Conservation (phyloP, 2,888 invertebrate genomes). For the Parthenolecanium corni region DNA sequence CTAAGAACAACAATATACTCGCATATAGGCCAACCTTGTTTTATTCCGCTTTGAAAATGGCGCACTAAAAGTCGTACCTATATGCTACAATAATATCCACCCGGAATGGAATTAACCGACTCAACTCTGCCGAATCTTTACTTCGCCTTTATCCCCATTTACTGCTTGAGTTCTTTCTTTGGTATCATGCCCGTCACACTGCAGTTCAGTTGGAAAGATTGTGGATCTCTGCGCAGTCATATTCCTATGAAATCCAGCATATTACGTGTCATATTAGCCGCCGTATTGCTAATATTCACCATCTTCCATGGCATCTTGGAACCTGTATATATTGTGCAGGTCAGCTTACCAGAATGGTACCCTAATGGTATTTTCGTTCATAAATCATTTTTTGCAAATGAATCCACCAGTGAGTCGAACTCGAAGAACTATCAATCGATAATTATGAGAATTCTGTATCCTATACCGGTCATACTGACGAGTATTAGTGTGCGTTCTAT, state of each 20-base stretch:
- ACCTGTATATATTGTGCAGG: constrained; percentile 30
- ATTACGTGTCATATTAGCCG: neutral
- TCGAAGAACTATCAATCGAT: constrained; percentile 27
- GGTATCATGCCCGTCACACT: constrained; percentile 31
- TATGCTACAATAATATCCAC: too few relatives aligned
- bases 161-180: constrained; percentile 28
- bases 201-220: constrained; percentile 3
- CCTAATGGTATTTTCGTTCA: constrained; percentile 14
- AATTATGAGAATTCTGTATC: constrained; percentile 31
- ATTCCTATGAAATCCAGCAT: constrained; percentile 11
- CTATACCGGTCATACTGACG: constrained; percentile 29
- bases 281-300: constrained; percentile 13
- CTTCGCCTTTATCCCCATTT: constrained; percentile 25
- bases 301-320: constrained; percentile 28
- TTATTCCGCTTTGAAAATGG: too few relatives aligned
- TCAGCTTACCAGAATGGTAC: constrained; percentile 23
- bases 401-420: neutral
- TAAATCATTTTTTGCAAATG: neutral
- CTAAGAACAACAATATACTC: too few relatives aligned
- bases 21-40: too few relatives aligned
- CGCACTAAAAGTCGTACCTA: too few relatives aligned
- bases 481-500: constrained; percentile 29
- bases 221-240: neutral
- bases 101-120: too few relatives aligned
- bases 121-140: constrained; percentile 23